A percentile compares a stretch with the other conserved stretches of the same genome.
These are phyloP conservation scores for Hyles euphorbiae DNA, from an alignment of 1,140 invertebrate genomes.

Conservation along the genomic window DNA sequence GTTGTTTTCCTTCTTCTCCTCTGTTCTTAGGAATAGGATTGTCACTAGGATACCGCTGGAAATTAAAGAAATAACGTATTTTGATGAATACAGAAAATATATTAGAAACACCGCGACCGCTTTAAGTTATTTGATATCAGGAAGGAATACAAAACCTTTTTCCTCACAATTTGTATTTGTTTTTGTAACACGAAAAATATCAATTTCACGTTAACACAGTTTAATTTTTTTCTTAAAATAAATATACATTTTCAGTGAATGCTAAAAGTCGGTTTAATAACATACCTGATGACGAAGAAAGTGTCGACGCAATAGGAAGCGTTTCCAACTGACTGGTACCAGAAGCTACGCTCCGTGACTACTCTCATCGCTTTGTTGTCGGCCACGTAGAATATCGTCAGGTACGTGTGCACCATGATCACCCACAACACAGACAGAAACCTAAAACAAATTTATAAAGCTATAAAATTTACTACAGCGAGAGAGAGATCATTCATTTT, in stretches of 20 bases:
- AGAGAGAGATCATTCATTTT: too few relatives aligned
- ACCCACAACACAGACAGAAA: conserved; percentile 93
- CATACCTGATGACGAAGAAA: conserved; percentile 91
- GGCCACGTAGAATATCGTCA: conserved; percentile 86
- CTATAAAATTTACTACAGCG: too few relatives aligned
- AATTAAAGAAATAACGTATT: conserved; percentile 31
- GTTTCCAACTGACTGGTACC: conserved; percentile 91
- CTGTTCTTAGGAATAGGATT: conserved; percentile 81
- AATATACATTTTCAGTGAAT: too few relatives aligned
- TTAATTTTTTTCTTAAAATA: too few relatives aligned
- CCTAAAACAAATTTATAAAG: conserved; percentile 30
- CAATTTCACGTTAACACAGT: too few relatives aligned
- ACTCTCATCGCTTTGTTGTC: conserved; percentile 86
- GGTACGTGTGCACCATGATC: conserved; percentile 93
- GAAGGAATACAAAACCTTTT: too few relatives aligned
- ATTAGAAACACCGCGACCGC: too few relatives aligned
- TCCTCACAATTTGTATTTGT: too few relatives aligned
- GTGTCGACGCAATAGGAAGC: conserved; percentile 94
- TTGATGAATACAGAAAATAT: too few relatives aligned
- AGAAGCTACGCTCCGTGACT: conserved; percentile 85
- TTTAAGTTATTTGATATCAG: too few relatives aligned
- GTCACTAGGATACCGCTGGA: conserved; percentile 86
- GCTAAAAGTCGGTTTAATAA: neutral
- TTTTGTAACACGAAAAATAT: too few relatives aligned
- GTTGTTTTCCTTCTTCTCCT: conserved; percentile 65